These are phyloP conservation scores for Lycaon pictus DNA, from an alignment of 2,113 vertebrate species.

Conservation along the genomic window DNA sequence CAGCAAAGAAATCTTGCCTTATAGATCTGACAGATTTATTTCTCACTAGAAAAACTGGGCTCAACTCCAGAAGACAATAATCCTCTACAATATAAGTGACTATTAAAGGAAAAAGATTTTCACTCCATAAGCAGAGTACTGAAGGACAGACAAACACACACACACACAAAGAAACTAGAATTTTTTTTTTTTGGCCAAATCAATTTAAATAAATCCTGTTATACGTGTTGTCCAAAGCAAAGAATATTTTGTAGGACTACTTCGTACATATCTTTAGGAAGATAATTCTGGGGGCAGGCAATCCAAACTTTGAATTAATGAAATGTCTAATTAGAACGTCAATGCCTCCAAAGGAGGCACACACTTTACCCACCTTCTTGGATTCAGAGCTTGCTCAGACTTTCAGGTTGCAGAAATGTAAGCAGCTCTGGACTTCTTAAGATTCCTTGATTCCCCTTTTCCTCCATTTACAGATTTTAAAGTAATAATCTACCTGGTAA, in stretches of 20 bases:
- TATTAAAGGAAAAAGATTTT: constrained; percentile 7
- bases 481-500: constrained; percentile 34
- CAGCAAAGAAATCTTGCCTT: not conserved
- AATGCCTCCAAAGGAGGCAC: not conserved
- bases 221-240: constrained; percentile 9
- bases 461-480: constrained; percentile 20
- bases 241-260: not conserved
- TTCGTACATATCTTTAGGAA: constrained; percentile 31
- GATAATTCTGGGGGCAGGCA: not conserved
- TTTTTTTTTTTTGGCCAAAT: not conserved
- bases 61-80: constrained; percentile 42
- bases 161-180: not conserved
- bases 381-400: not conserved
- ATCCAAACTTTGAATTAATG: constrained; percentile 15
- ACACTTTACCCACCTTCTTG: not conserved
- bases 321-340: not conserved
- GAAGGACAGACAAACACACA: constrained; percentile 42
- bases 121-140: not conserved
- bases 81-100: constrained; percentile 37
- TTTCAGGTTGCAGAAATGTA: not conserved
- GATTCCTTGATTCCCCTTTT: not conserved
- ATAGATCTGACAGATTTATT: not conserved
- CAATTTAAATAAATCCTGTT: constrained; percentile 37
- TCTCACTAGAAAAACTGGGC: constrained; percentile 35
- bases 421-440: not conserved